phyloP scores from a whole-genome alignment of 2,797 vertebrate species.

The Hirundo rustica region DNA sequence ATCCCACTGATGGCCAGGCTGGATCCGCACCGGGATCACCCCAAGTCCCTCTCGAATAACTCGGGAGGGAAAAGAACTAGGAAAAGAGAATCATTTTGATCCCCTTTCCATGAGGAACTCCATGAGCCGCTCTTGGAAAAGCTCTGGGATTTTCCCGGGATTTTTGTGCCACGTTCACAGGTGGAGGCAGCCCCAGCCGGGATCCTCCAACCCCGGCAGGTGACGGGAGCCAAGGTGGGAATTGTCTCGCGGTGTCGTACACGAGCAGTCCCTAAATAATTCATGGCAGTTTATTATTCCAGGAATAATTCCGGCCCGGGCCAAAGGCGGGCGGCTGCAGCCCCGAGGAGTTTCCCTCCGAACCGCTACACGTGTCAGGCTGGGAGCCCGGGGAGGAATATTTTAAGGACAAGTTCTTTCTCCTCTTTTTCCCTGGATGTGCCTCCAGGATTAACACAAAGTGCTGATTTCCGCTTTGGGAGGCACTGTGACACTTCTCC shows the following conservation, averaged over 20 bases:
- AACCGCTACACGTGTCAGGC: conserved; percentile 21
- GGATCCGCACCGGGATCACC: rapidly evolving
- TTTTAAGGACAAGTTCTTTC: conserved; percentile 6
- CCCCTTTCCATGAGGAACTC: rapidly evolving
- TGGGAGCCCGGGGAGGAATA: conserved; percentile 39
- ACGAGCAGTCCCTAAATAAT: conserved; percentile 22
- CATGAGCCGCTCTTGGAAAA: background rate
- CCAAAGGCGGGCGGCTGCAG: background rate
- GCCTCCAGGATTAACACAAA: background rate
- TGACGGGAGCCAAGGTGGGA: conserved; percentile 56
- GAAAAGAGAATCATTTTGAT: background rate
- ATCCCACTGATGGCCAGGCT: background rate
- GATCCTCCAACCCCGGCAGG: background rate
- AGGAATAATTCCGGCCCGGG: background rate
- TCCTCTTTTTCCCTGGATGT: background rate
- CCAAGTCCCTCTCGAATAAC: background rate
- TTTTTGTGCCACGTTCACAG: background rate
- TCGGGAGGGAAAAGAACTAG: too few relatives aligned
- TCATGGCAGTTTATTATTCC: conserved; percentile 58
- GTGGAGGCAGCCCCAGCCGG: conserved; percentile 48
- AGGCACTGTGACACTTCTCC: background rate
- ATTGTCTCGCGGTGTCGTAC: conserved; percentile 10
- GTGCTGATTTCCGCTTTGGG: rapidly evolving
- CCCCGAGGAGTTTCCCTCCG: conserved; percentile 50
- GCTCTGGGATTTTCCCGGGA: rapidly evolving